Base-by-base conservation (phyloP, 2,113 vertebrate genomes). In the Laticauda colubrina region DNA sequence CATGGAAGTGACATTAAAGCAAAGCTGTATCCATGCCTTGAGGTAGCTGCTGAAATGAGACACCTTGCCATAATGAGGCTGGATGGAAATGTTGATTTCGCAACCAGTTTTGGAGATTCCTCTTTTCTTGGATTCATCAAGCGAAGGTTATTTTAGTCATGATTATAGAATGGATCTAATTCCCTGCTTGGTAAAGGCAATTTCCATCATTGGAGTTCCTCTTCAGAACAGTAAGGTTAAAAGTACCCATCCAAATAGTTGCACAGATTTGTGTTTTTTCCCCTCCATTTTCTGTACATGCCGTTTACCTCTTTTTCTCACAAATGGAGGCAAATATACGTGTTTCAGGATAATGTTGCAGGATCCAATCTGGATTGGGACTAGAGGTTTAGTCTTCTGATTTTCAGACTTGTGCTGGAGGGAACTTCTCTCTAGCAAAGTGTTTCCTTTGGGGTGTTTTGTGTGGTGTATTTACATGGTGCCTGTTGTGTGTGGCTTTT, bases 21-120 rank as follows among this genome's bases (percentile, higher is more conserved):
- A 90, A 96, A 95, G 93, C 93, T 95, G 95, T 81, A 94, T 94
- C 94, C 86, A 93, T 95, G 93, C 89, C 94, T 92, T 95, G 95
- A 95, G 95, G 94, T 96, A 95, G 94, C 95, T 85, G 69, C 12
- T 91, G 3, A 64, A 64, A 64, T 12, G 61, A 64, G 59, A 29
- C 55, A 34, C 23, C 51, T 85, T 57, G 34, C 53, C 75, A 0
- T 39, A 53, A 24, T 48, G 56, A 26, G 51, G 20, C n/a, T 39
- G 23, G 59, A 24, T 51, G 43, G 10, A 26, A 90, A 18, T 26
- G n/a, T 39, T 87, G 59, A 3, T 54, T 88, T 87, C 55, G 59
- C 69, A 8, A 69, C 12, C 12, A 24, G 2, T 53, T 87, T 64
- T 24, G 29, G 91, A n/a, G 43, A 29, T 3, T 61, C 29, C 45